A percentile compares a stretch with the other conserved stretches of the same genome.
Conservation (phyloP, 2,888 invertebrate genomes). For the Drymonia ruficornis region DNA sequence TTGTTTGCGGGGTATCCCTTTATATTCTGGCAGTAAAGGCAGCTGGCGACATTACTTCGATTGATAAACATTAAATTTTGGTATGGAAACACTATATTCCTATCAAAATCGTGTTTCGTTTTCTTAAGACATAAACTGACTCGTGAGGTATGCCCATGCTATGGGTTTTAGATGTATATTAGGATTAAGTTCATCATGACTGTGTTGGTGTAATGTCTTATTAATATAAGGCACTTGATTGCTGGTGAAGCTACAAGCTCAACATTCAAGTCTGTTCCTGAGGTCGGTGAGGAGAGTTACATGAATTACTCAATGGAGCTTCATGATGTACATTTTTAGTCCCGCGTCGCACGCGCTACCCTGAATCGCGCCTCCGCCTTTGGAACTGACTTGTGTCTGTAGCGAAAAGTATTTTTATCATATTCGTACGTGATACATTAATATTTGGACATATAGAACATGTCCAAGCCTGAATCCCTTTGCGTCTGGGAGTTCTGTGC, state of each 20-base stretch:
- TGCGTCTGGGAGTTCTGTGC: no score
- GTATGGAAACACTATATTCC: not conserved
- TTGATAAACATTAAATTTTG: not conserved
- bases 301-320: no score
- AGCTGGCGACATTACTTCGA: conserved; percentile 2
- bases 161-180: not conserved
- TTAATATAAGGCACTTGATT: not conserved
- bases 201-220: not conserved
- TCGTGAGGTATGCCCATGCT: not conserved
- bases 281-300: no score
- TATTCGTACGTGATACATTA: no score
- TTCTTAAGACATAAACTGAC: not conserved
- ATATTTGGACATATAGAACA: no score
- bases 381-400: no score
- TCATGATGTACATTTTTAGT: no score
- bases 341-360: no score
- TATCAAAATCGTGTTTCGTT: not conserved
- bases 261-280: not conserved
- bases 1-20: no score
- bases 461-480: no score
- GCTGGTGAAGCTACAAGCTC: not conserved
- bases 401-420: no score
- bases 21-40: not conserved
- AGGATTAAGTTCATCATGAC: not conserved
- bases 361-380: no score